Conservation (phyloP, 2,888 invertebrate genomes). For the Drosophila ezoana region DNA sequence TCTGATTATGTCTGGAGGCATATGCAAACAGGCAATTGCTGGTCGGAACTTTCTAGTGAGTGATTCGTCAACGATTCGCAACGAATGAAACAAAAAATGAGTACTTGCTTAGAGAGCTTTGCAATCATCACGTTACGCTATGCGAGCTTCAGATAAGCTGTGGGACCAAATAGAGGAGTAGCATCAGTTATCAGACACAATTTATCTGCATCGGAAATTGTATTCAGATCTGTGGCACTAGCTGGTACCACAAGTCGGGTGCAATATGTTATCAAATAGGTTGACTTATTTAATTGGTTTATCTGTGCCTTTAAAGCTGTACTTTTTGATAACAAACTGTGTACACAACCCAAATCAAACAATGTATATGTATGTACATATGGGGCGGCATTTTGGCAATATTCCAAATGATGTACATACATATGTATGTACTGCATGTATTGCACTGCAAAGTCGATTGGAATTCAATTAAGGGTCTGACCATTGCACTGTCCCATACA, state of each 20-base stretch:
- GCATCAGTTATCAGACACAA: constrained; percentile 22
- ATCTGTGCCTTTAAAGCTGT: constrained; percentile 15
- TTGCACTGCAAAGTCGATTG: constrained; percentile 6
- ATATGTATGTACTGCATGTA: not conserved
- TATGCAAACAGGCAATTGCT: not conserved
- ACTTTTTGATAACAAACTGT: constrained; percentile 38
- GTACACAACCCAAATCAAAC: constrained; percentile 1
- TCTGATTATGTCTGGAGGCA: constrained; percentile 13
- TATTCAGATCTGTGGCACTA: constrained; percentile 7
- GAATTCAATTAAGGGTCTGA: constrained; percentile 26
- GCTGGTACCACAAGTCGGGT: constrained; percentile 14
- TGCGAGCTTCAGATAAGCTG: constrained; percentile 37
- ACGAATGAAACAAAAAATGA: constrained; percentile 4
- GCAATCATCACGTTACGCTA: constrained; percentile 50
- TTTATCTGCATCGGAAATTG: constrained; percentile 42
- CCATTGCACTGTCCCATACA: constrained; percentile 30
- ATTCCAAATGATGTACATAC: not conserved
- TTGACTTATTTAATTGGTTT: constrained; percentile 12
- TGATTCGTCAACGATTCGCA: constrained; percentile 11
- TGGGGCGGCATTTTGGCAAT: not conserved
- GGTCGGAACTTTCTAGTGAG: constrained; percentile 31
- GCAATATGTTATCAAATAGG: not conserved
- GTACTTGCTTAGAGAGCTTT: constrained; percentile 24
- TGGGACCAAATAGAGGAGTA: constrained; percentile 13
- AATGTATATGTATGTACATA: not conserved